phyloP scores from a whole-genome alignment of 2,113 vertebrate genomes.

The Pandion haliaetus region DNA sequence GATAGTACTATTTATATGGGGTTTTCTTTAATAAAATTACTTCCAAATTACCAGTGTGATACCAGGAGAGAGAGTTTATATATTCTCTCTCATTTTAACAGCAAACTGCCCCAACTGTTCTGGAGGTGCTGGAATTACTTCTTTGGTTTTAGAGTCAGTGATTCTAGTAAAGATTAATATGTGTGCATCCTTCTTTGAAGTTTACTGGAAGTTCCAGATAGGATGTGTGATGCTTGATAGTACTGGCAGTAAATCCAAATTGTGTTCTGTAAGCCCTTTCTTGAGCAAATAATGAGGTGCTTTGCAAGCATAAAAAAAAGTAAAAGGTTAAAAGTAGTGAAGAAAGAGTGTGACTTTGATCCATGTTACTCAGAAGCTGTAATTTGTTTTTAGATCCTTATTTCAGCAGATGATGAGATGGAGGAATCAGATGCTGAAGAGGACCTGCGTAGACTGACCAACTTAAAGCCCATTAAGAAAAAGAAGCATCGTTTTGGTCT shows the following conservation, averaged over 20 bases:
- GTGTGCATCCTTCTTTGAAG: neutral
- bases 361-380: neutral
- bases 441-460: constrained; percentile 86
- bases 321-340: neutral
- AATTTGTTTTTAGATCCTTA: constrained; percentile 84
- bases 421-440: constrained; percentile 92
- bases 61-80: neutral
- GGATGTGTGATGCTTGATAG: neutral
- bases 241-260: neutral
- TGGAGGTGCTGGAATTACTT: neutral
- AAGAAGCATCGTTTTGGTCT: constrained; percentile 95
- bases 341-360: neutral
- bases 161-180: neutral
- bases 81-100: neutral
- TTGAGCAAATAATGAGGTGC: neutral
- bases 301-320: neutral
- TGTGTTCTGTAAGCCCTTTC: neutral
- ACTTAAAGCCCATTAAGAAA: constrained; percentile 88
- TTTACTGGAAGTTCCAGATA: neutral
- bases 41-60: neutral
- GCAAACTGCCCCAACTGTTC: neutral
- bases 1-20: neutral
- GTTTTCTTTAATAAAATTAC: neutral
- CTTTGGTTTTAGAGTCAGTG: neutral
- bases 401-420: constrained; percentile 98